Percentiles rank a stretch among this genome's conserved stretches.
Conservation (phyloP, 2,113 vertebrate species). For the Campylomormyrus numenius region DNA sequence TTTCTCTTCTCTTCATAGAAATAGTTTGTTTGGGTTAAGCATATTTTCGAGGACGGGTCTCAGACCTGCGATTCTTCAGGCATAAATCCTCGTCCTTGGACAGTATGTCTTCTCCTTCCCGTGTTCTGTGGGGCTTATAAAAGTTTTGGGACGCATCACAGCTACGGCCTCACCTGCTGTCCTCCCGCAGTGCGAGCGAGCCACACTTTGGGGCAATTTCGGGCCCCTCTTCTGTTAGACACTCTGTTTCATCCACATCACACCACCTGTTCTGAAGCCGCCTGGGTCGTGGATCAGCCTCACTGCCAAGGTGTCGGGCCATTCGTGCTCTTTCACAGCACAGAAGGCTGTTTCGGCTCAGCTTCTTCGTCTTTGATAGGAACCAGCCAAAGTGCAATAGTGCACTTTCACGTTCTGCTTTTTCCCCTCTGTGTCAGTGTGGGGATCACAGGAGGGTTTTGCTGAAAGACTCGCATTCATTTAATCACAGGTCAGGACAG, state of each 20-base stretch:
- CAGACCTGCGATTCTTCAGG: not conserved
- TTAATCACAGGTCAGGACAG: not conserved
- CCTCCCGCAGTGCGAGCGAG: not conserved
- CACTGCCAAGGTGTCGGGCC: not conserved
- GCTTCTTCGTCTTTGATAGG: not conserved
- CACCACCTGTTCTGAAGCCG: not conserved
- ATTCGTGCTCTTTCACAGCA: not conserved
- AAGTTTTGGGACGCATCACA: not conserved
- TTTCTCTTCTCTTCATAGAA: not conserved
- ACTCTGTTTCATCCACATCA: not conserved
- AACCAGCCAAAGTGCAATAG: not conserved
- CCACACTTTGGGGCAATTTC: not conserved
- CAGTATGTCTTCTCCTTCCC: not conserved
- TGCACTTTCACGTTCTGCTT: not conserved
- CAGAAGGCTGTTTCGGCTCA: not conserved
- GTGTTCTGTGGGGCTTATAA: not conserved
- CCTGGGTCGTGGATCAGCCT: not conserved
- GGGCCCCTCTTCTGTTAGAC: not conserved
- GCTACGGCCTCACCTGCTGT: not conserved
- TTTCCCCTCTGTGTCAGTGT: not conserved
- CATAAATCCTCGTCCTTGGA: not conserved
- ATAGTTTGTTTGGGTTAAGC: not conserved
- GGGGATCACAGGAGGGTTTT: not conserved
- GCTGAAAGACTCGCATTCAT: not conserved
- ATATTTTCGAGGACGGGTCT: not conserved